These are phyloP conservation scores for Zhuqinia jingwanae DNA, from an alignment of 2,888 invertebrate species.

Conservation along the genomic window DNA sequence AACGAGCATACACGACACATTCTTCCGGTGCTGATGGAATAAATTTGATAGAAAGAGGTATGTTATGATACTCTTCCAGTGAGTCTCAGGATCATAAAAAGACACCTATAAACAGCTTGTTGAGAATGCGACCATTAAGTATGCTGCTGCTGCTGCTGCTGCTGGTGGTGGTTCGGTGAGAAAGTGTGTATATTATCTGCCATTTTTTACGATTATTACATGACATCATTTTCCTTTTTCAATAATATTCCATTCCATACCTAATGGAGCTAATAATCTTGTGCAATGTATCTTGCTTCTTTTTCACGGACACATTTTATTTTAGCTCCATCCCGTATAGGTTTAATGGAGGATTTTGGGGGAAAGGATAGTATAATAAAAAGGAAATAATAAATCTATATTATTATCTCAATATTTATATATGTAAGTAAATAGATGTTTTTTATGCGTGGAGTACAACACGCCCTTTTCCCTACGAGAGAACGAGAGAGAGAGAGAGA, in stretches of 20 bases:
- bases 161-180: neutral
- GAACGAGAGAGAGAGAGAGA: too few species aligned
- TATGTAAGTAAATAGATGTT: too few species aligned
- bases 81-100: neutral
- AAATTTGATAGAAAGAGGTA: too few species aligned
- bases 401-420: neutral
- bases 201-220: constrained; percentile 46
- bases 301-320: too few species aligned
- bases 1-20: too few species aligned
- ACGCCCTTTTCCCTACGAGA: too few species aligned
- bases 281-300: neutral
- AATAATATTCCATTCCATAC: constrained; percentile 42
- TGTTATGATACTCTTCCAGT: neutral
- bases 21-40: too few species aligned
- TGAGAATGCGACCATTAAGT: too few species aligned
- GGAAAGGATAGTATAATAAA: too few species aligned
- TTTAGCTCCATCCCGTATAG: too few species aligned
- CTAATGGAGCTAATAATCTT: constrained; percentile 34
- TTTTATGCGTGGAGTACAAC: too few species aligned
- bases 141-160: neutral
- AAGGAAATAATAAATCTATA: neutral
- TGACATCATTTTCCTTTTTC: constrained; percentile 46
- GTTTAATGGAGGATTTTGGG: neutral
- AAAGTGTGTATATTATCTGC: constrained; percentile 15
- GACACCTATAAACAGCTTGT: neutral